Evolutionary conservation across 2,797 vertebrate genomes (phyloP).

Genomic region (Macropodus opercularis): DNA sequence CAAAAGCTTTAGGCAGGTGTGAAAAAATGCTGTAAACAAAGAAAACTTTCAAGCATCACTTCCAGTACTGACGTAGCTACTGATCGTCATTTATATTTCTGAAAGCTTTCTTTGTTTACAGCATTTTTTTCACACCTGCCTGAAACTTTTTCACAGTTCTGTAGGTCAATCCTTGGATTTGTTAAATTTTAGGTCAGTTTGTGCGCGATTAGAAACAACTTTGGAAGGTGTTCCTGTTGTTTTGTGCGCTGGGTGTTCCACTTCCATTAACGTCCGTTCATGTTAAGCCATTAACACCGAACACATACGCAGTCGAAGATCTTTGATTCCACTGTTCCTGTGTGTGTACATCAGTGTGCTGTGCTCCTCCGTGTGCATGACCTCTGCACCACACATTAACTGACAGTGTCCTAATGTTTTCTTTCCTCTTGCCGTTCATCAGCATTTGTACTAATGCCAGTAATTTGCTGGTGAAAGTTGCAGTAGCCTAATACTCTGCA

Average conservation of each 20-base stretch:
- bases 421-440: conserved; percentile 11
- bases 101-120: too few relatives aligned
- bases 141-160: too few relatives aligned
- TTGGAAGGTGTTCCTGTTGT: conserved; percentile 52
- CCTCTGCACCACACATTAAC: conserved; percentile 30
- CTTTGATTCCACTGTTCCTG: conserved; percentile 43
- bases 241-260: conserved; percentile 50
- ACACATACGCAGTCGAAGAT: conserved; percentile 55
- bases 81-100: too few relatives aligned
- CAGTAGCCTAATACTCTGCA: too few relatives aligned
- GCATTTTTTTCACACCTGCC: too few relatives aligned
- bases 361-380: conserved; percentile 52
- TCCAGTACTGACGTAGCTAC: too few relatives aligned
- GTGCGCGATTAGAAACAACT: neutral
- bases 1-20: too few relatives aligned
- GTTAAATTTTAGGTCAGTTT: neutral
- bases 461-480: neutral
- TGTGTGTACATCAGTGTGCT: conserved; percentile 48
- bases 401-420: conserved; percentile 28
- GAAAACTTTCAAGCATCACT: too few relatives aligned
- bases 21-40: too few relatives aligned
- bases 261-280: conserved; percentile 58
- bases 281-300: conserved; percentile 49
- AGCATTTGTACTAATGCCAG: conserved; percentile 6
- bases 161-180: conserved; percentile 4